phyloP scores from a whole-genome alignment of 2,888 invertebrate genomes.

The Euplexia lucipara region DNA sequence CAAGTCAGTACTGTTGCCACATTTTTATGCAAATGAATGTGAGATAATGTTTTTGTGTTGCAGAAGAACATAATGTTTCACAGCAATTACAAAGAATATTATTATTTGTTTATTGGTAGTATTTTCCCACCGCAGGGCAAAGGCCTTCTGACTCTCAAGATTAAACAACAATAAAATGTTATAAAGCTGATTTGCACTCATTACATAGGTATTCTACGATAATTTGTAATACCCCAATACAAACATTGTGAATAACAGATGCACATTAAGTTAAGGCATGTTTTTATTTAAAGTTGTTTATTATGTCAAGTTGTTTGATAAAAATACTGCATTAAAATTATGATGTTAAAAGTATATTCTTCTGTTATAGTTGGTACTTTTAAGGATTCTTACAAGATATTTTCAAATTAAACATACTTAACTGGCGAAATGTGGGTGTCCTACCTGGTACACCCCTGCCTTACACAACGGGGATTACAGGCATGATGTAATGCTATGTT shows the following conservation, averaged over 20 bases:
- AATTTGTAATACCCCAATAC: slow-evolving; percentile 4
- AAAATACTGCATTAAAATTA: background rate
- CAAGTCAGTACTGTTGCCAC: background rate
- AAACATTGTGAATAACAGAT: background rate
- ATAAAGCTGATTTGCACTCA: no score
- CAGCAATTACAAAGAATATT: slow-evolving; percentile 3
- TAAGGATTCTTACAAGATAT: no score
- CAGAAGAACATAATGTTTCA: slow-evolving; percentile 20
- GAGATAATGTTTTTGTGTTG: slow-evolving; percentile 4
- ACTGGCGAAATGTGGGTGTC: no score
- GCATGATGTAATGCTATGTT: no score
- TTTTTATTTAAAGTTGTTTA: background rate
- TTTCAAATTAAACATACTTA: no score
- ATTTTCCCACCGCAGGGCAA: no score
- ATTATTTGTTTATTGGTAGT: no score
- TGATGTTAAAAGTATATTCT: background rate
- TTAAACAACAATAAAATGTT: slow-evolving; percentile 2
- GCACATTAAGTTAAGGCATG: background rate
- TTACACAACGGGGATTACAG: no score
- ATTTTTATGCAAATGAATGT: slow-evolving; percentile 30
- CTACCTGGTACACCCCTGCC: no score
- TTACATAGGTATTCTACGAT: slow-evolving; percentile 1
- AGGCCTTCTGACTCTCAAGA: no score
- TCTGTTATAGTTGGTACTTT: no score
- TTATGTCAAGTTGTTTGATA: background rate